These are phyloP conservation scores for Aplidium turbinatum DNA, from an alignment of 23 tunicate genomes.

Conservation along the genomic window DNA sequence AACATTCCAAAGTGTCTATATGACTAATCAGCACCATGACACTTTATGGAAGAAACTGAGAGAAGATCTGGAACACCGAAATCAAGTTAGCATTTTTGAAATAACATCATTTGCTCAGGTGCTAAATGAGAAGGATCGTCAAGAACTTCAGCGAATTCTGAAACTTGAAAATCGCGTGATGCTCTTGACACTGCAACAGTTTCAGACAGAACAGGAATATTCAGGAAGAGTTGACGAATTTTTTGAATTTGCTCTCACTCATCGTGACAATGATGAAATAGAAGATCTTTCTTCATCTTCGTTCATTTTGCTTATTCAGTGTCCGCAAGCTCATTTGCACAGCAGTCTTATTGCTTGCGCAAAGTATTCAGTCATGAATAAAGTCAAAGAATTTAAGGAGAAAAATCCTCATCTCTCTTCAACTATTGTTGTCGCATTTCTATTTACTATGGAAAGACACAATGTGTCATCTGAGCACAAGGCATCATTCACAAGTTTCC, in stretches of 20 bases:
- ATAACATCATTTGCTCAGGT: constrained; percentile 59
- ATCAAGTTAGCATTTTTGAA: constrained; percentile 33
- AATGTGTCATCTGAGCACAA: neutral
- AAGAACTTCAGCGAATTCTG: constrained; percentile 24
- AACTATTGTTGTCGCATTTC: constrained; percentile 43
- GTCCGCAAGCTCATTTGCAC: constrained; percentile 58
- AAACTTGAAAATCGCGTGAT: constrained; percentile 33
- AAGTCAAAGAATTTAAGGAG: constrained; percentile 25
- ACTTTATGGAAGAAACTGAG: constrained; percentile 2
- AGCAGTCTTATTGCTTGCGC: constrained; percentile 66
- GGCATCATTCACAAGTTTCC: constrained; percentile 45
- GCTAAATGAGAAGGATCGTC: constrained; percentile 54
- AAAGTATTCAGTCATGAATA: constrained; percentile 55
- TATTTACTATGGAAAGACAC: constrained; percentile 61
- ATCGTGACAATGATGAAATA: neutral
- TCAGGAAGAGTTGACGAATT: constrained; percentile 40
- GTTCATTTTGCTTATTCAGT: constrained; percentile 56
- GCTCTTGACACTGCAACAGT: constrained; percentile 73
- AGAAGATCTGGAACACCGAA: neutral
- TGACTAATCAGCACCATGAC: constrained; percentile 45
- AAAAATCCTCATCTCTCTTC: constrained; percentile 2
- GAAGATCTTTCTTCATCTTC: neutral
- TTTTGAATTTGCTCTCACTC: constrained; percentile 11
- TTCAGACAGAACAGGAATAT: constrained; percentile 64
- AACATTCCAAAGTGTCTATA: constrained; percentile 17